Evolutionary conservation across 2,888 invertebrate genomes (phyloP).

Genomic region (Spodoptera littoralis): DNA sequence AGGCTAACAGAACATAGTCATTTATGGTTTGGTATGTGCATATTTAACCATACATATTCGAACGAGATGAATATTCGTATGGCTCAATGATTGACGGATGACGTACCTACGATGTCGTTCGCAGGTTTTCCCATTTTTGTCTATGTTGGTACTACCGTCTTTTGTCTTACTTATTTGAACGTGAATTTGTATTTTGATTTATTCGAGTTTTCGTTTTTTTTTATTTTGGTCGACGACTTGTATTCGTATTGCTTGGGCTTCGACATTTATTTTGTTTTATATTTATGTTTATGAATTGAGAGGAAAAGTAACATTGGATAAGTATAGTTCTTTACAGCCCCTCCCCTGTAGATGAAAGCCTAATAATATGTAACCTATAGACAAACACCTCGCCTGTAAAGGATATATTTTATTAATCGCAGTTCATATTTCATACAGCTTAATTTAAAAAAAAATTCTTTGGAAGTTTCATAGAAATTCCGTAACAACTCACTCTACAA

Average conservation of each 20-base stretch:
- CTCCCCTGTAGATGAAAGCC: too few species aligned
- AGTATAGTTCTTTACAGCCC: too few species aligned
- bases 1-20: conserved; percentile 16
- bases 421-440: not conserved
- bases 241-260: too few species aligned
- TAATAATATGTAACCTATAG: too few species aligned
- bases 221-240: not conserved
- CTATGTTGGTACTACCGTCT: not conserved
- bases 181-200: not conserved
- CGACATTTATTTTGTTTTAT: too few species aligned
- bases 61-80: conserved; percentile 10
- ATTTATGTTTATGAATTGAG: too few species aligned
- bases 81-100: conserved; percentile 24
- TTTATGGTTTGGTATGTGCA: conserved; percentile 22
- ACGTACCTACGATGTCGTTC: not conserved
- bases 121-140: conserved; percentile 14
- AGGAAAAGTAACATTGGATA: too few species aligned
- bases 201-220: not conserved
- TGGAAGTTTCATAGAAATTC: conserved; percentile 22
- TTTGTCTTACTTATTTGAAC: conserved; percentile 3
- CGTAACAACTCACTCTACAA: conserved; percentile 19
- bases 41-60: conserved; percentile 39
- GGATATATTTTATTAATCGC: too few species aligned
- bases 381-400: too few species aligned
- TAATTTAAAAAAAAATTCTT: conserved; percentile 8